Base-by-base conservation (phyloP, 2,113 vertebrate species). In the Todiramphus chloris region DNA sequence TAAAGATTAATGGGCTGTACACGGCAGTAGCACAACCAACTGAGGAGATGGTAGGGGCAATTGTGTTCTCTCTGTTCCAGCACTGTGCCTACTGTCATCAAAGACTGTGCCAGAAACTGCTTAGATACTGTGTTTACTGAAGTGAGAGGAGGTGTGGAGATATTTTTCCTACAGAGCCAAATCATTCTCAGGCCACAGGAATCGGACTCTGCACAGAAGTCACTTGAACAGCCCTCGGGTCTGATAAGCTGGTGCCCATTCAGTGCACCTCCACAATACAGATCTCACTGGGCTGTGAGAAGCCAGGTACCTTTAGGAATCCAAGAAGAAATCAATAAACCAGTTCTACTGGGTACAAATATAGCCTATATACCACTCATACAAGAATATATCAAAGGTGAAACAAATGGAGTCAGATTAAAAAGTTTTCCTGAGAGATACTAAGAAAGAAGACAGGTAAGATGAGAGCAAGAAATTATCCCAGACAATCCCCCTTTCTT, bases 381-480 rank as follows among this genome's bases (percentile, higher is more conserved):
- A 60, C 11, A 72, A 48, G 8, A 78, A 81, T 25, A n/a, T 2
- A 79, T 17, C 33, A 48, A 63, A 77, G 23, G 66, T 35, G 67
- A 87, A 96, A 72, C 33, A 89, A 91, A 81, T 1, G 3, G 19
- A 82, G 89, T 48, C 20, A 60, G 50, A 78, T 59, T 43, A 1
- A 30, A 70, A 59, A 48, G 24, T 89, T 68, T 50, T 82, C 67
- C 53, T 2, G 13, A 84, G 58, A 94, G 21, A 8, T 79, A 72
- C 41, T 30, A 55, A 64, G 23, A 77, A 8, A 92, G 10, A 91
- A 92, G 28, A 28, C 43, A 92, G 43, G 53, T 78, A 84, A 60
- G 58, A 66, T 11, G 11, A 89, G 23, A 92, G 5, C 25, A 89
- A 93, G 69, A 82, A 89, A 84, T 93, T 56, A 87, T 28, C n/a